A percentile compares a stretch with the other conserved stretches of the same genome.
phyloP scores from a whole-genome alignment of 2,113 vertebrate genomes.

The Nansenia antarctica region DNA sequence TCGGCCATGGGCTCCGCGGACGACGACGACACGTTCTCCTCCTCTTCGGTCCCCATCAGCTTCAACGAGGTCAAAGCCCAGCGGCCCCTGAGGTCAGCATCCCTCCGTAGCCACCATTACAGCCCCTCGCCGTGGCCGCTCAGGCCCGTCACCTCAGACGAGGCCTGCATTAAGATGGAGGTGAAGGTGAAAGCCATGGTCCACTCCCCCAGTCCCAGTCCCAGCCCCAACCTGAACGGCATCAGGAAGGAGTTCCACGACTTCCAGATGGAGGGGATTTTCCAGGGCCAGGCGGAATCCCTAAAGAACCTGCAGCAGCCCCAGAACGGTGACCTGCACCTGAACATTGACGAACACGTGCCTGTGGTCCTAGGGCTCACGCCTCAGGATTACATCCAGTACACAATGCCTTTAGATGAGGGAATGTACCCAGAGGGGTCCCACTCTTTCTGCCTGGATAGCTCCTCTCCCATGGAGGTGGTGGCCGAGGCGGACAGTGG shows the following conservation, averaged over 20 bases:
- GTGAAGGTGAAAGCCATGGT: constrained; percentile 96
- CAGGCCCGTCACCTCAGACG: constrained; percentile 89
- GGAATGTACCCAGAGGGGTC: constrained; percentile 94
- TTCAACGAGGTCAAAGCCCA: constrained; percentile 92
- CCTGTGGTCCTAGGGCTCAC: constrained; percentile 95
- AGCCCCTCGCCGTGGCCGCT: constrained; percentile 96
- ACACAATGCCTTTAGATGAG: constrained; percentile 99
- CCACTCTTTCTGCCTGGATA: constrained; percentile 87
- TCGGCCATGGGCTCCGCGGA: constrained; percentile 81
- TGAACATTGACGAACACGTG: constrained; percentile 93
- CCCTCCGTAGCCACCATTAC: constrained; percentile 92
- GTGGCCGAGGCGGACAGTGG: constrained; percentile 79
- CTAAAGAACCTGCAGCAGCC: constrained; percentile 84
- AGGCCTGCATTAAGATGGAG: constrained; percentile 96
- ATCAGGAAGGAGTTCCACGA: constrained; percentile 92
- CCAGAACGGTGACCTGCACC: constrained; percentile 85
- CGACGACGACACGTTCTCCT: constrained; percentile 91
- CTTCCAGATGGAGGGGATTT: constrained; percentile 84
- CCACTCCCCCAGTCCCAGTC: constrained; percentile 88
- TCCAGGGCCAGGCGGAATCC: constrained; percentile 81
- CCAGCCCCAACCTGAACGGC: constrained; percentile 89
- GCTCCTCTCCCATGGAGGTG: constrained; percentile 93
- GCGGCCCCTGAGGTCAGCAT: constrained; percentile 89
- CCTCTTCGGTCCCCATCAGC: constrained; percentile 88
- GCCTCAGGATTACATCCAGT: constrained; percentile 98